These are phyloP conservation scores for Tadarida brasiliensis DNA, from an alignment of 2,797 vertebrate species.

Conservation along the genomic window DNA sequence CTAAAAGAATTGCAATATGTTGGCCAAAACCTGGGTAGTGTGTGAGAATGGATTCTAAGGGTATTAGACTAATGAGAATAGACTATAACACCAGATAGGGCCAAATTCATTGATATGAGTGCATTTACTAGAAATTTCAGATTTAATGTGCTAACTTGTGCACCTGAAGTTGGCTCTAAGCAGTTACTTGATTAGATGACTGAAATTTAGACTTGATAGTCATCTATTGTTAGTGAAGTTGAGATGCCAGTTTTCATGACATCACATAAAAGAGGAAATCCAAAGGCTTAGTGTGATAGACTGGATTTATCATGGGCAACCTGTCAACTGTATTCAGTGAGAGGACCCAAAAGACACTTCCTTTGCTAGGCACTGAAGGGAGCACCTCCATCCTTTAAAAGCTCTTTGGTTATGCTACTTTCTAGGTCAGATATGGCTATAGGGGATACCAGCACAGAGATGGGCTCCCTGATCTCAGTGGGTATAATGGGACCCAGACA, in stretches of 20 bases:
- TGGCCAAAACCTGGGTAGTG: not conserved
- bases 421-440: not conserved
- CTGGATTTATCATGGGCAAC: not conserved
- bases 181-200: not conserved
- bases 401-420: not conserved
- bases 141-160: not conserved
- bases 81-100: not conserved
- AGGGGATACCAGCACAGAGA: not conserved
- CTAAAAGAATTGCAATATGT: not conserved
- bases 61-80: not conserved
- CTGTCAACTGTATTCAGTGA: constrained; percentile 5
- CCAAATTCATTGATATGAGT: not conserved
- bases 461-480: not conserved
- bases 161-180: not conserved
- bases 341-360: not conserved
- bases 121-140: constrained; percentile 6
- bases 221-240: not conserved
- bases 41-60: not conserved
- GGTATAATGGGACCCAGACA: not conserved
- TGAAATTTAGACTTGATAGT: constrained; percentile 15
- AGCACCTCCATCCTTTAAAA: not conserved
- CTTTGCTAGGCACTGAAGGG: not conserved
- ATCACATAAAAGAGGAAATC: not conserved
- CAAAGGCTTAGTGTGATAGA: not conserved
- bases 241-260: not conserved